Base-by-base conservation (phyloP, 2,888 invertebrate species). In the Drosophila picticornis region DNA sequence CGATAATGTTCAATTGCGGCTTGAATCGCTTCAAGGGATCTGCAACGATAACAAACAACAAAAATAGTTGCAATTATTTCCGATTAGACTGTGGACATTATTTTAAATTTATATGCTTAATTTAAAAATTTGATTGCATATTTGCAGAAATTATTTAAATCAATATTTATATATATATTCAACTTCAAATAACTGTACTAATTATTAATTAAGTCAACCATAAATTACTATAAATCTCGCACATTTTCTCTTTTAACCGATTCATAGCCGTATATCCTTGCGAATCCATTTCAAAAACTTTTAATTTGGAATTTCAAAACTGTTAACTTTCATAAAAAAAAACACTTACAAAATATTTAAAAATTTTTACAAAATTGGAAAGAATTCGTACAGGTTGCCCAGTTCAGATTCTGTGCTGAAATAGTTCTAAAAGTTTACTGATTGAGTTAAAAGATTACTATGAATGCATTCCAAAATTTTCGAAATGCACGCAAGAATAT, bases 11-110 rank as follows among this genome's bases (percentile, higher is more conserved):
- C 62, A 95, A 91, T 40, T 94, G 94, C 31, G 96, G 96, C 63
- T 96, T 94, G 90, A 94, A 94, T 83, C 95, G 94, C 77, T 95
- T 92, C 75, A 95, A 94, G 16, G 95, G 94, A 87, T 95, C 96
- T 96, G 94, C 78, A 95, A 94, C 22, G 31, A 43, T 5, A 52
- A 11, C 0, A 63, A 46, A 40, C 9, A 40, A 40, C 10, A n/a
- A 11, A 5, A 5, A 25, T 46, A 46, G 16, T n/a, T 5, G 9
- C 13, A 19, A 19, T 36, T 25, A 51, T 13, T 16, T 32, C 4
- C 7, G 13, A 59, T 52, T 31, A 59, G 40, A n/a, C 31, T 46
- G 13, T 19, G 22, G 0, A 46, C 7, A 13, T 22, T 22, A 4
- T 13, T 46, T 7, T 1, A 7, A 46, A 22, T 22, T 22, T 13